phyloP scores from a whole-genome alignment of 2,797 vertebrate species.

The Zalophus californianus region DNA sequence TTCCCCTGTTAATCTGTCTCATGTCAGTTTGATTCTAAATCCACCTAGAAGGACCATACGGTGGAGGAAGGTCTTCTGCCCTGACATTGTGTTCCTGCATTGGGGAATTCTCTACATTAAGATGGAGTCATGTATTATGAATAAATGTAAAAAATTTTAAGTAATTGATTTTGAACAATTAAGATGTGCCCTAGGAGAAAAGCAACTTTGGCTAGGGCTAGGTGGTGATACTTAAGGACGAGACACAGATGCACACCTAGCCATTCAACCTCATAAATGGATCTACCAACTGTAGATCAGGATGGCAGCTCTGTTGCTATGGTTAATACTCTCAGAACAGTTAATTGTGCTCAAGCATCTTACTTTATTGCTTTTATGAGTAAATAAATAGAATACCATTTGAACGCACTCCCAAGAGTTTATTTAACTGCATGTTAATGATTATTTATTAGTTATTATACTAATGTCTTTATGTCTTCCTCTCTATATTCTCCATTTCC shows the following conservation, averaged over 20 bases:
- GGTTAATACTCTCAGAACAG: constrained; percentile 15
- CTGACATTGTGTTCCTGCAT: neutral
- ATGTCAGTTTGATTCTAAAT: neutral
- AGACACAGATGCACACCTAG: neutral
- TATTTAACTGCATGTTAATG: neutral
- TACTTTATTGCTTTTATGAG: constrained; percentile 70
- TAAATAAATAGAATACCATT: constrained; percentile 58
- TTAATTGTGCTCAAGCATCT: constrained; percentile 50
- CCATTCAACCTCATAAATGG: neutral
- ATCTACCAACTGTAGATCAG: neutral
- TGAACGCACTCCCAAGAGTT: neutral
- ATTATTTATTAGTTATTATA: neutral
- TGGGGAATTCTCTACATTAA: neutral
- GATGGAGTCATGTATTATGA: neutral
- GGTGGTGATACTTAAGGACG: neutral
- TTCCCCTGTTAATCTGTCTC: neutral
- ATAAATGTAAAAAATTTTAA: constrained; percentile 11
- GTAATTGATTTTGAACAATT: constrained; percentile 26
- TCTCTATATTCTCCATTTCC: neutral
- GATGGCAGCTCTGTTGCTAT: neutral
- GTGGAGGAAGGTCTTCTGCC: neutral
- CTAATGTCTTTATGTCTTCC: neutral
- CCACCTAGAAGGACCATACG: neutral
- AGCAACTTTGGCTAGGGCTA: neutral
- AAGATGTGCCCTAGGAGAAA: neutral